These are phyloP conservation scores for Chanos chanos DNA, from an alignment of 2,797 vertebrate species.

Conservation along the genomic window DNA sequence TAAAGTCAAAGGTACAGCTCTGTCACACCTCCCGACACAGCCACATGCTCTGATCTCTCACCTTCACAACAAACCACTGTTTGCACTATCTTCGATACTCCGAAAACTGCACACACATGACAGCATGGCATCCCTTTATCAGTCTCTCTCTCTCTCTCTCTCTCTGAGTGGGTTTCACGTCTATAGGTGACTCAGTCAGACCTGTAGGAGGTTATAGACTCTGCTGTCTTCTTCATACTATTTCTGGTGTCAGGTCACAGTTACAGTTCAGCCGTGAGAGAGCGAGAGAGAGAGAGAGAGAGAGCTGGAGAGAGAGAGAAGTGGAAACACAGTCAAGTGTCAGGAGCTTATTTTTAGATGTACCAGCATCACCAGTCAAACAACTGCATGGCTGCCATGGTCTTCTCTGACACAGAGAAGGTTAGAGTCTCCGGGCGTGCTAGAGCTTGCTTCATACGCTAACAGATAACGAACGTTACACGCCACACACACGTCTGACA, in stretches of 20 bases:
- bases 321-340: conserved; percentile 80
- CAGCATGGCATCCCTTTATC: too few species aligned
- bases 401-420: conserved; percentile 46
- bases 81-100: too few species aligned
- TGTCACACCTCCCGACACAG: too few species aligned
- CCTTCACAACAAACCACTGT: too few species aligned
- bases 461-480: too few species aligned
- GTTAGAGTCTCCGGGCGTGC: conserved; percentile 20
- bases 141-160: conserved; percentile 7
- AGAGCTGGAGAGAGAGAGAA: neutral
- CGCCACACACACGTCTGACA: too few species aligned
- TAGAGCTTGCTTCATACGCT: too few species aligned
- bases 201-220: conserved; percentile 59
- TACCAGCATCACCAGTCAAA: conserved; percentile 64
- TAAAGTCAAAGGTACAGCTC: too few species aligned
- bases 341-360: conserved; percentile 72
- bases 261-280: conserved; percentile 63
- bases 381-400: conserved; percentile 59
- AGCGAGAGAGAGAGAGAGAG: too few species aligned
- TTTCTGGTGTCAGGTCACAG: conserved; percentile 65
- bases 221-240: conserved; percentile 61
- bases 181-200: conserved; percentile 58
- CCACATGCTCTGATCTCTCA: too few species aligned
- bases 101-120: too few species aligned
- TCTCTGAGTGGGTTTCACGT: conserved; percentile 35